Base-by-base conservation (phyloP, 64 coral and sea anemone species). In the Montipora efflorescens region DNA sequence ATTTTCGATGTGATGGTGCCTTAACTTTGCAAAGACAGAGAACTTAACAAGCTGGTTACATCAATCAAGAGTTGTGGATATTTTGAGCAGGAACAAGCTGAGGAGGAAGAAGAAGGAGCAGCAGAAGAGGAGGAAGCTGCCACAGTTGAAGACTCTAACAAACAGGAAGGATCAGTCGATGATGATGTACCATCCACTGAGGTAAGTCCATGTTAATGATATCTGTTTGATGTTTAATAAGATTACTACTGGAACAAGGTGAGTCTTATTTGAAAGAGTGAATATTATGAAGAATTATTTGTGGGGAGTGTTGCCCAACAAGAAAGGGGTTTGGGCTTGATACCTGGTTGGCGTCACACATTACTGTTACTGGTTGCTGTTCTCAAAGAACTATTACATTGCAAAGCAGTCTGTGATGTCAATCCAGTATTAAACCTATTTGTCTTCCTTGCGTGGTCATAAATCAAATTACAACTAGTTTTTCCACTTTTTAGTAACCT, bases 51-150 rank as follows among this genome's bases (percentile, higher is more conserved):
- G 12, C 12, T 97, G 74, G 93, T 97, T 47, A 43, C 83, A 48
- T 83, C 88, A 11, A 97, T 97, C 84, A 97, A 97, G 28, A 67
- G 91, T 14, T 92, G 96, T 92, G 93, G 78, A 3, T 97, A 97
- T 64, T 97, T 97, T 70, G 87, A 88, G 13, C 90, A 90, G 23
- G 20, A 61, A 2, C 15, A 81, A 13, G 93, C n/a, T 8, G 88
- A 86, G 51, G 93, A 49, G 16, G 59, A 67, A 3, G 51, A 70
- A 5, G 51, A 74, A 2, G 75, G 47, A 1, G 75, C 55, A 0
- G 92, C 75, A 64, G 25, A 25, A 23, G 83, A 91, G 44, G 67
- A 87, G 25, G 23, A 12, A 9, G 76, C 51, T 73, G 77, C 64
- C n/a, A 92, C 91, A 25, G 91, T 50, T 79, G 70, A 77, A 4